Percentiles rank a stretch among this genome's conserved stretches.
Evolutionary conservation across 1,140 invertebrate genomes (phyloP).

Genomic region (Mamestra configurata): DNA sequence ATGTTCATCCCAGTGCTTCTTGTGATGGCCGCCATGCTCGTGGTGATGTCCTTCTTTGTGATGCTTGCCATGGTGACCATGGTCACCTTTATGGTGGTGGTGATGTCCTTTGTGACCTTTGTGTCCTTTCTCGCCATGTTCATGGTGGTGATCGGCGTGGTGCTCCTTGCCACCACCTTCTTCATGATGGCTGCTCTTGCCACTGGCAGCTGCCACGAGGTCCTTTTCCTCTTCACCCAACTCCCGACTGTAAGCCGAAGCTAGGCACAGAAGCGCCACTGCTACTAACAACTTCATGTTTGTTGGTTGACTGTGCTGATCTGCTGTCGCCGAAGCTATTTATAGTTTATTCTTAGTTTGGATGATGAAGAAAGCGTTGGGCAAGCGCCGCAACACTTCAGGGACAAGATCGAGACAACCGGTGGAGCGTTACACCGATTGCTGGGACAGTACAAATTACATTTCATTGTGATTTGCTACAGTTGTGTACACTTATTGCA

Average conservation of each 20-base stretch:
- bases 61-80: slow-evolving; percentile 79
- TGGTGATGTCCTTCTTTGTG: slow-evolving; percentile 79
- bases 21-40: slow-evolving; percentile 80
- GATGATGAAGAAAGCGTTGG: slow-evolving; percentile 79
- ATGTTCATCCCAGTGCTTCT: slow-evolving; percentile 80
- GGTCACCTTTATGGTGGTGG: slow-evolving; percentile 81
- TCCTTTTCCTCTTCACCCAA: slow-evolving; percentile 75
- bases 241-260: slow-evolving; percentile 73
- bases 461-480: slow-evolving; percentile 61
- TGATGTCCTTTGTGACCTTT: slow-evolving; percentile 83
- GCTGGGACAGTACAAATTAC: slow-evolving; percentile 64
- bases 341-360: slow-evolving; percentile 70
- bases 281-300: slow-evolving; percentile 80
- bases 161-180: slow-evolving; percentile 89
- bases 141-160: slow-evolving; percentile 79
- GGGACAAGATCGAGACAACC: slow-evolving; percentile 74
- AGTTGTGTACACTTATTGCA: slow-evolving; percentile 36
- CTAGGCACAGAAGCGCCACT: slow-evolving; percentile 76
- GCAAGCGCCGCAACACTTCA: slow-evolving; percentile 74
- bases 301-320: slow-evolving; percentile 66
- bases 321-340: slow-evolving; percentile 65
- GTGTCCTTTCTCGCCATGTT: slow-evolving; percentile 78
- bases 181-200: slow-evolving; percentile 90
- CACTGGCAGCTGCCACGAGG: slow-evolving; percentile 87
- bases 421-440: slow-evolving; percentile 72